Percentiles rank a stretch among this genome's conserved stretches.
Conservation (phyloP, 1,140 invertebrate species). For the Nixonia krombeini region DNA sequence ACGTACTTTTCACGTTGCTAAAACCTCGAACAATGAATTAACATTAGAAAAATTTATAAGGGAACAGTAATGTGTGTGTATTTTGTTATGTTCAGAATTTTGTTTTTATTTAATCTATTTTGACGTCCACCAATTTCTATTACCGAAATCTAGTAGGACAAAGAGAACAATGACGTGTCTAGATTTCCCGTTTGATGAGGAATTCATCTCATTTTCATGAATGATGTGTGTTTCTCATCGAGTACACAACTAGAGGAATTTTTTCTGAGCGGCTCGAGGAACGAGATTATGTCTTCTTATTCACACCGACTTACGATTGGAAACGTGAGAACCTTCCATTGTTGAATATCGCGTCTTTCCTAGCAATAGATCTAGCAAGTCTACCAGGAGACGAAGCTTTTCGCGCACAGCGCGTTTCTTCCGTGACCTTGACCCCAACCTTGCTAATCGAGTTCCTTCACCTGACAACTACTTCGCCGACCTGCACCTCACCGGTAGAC, state of each 20-base stretch:
- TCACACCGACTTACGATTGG: not conserved
- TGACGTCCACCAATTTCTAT: too few species aligned
- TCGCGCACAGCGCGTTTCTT: slow-evolving; percentile 32
- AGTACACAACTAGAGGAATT: slow-evolving; percentile 11
- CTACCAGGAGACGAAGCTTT: slow-evolving; percentile 11
- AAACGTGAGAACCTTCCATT: slow-evolving; percentile 18
- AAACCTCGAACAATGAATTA: too few species aligned
- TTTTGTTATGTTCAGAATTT: too few species aligned
- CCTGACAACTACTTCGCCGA: slow-evolving; percentile 22
- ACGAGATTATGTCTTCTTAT: slow-evolving; percentile 18
- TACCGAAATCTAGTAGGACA: too few species aligned
- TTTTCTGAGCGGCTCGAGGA: not conserved
- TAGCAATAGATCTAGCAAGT: slow-evolving; percentile 8
- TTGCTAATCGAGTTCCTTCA: slow-evolving; percentile 41
- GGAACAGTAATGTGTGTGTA: too few species aligned
- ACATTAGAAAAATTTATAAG: too few species aligned
- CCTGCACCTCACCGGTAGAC: slow-evolving; percentile 27
- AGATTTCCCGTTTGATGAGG: not conserved
- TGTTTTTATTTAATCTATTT: too few species aligned
- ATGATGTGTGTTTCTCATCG: not conserved
- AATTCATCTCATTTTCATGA: not conserved
- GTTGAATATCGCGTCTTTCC: slow-evolving; percentile 25
- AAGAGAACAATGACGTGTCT: too few species aligned
- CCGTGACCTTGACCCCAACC: slow-evolving; percentile 43
- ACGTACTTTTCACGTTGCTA: too few species aligned